Percentiles rank a stretch among this genome's conserved stretches.
phyloP scores from a whole-genome alignment of 2,113 vertebrate genomes.

The Dendropsophus ebraccatus region DNA sequence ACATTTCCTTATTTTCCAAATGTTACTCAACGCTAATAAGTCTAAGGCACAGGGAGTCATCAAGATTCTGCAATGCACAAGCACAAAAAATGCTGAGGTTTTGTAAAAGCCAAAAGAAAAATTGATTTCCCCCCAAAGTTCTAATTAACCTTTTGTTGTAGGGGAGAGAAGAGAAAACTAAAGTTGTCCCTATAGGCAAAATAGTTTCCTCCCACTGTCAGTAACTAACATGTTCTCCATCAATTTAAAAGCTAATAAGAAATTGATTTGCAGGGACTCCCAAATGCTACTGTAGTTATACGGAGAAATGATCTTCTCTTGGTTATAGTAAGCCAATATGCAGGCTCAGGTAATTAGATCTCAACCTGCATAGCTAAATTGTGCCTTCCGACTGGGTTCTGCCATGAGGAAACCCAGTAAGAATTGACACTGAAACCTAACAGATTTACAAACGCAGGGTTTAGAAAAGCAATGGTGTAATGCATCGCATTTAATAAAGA shows the following conservation, averaged over 20 bases:
- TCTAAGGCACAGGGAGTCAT: constrained; percentile 24
- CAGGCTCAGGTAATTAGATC: neutral
- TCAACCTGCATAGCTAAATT: neutral
- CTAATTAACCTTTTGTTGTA: constrained; percentile 51
- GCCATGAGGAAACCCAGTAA: neutral
- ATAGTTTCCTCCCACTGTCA: constrained; percentile 6
- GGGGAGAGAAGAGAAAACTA: constrained; percentile 3
- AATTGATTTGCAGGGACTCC: constrained; percentile 23
- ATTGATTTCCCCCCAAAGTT: constrained; percentile 51
- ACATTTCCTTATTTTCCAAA: constrained; percentile 19
- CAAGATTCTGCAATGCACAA: constrained; percentile 40
- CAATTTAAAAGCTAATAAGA: constrained; percentile 3
- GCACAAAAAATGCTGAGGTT: constrained; percentile 48
- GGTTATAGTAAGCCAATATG: neutral
- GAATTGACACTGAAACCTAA: neutral
- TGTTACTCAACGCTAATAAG: constrained; percentile 34
- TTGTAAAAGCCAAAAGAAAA: constrained; percentile 42
- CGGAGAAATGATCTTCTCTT: neutral
- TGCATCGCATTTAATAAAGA: neutral
- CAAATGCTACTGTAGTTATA: neutral
- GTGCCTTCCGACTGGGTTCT: neutral
- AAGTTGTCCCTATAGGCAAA: constrained; percentile 43
- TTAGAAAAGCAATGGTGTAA: neutral
- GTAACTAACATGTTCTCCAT: constrained; percentile 8
- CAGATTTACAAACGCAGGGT: neutral